A percentile compares a stretch with the other conserved stretches of the same genome.
Evolutionary conservation across 2,888 invertebrate species (phyloP).

Genomic region (Nomada lathburiana): DNA sequence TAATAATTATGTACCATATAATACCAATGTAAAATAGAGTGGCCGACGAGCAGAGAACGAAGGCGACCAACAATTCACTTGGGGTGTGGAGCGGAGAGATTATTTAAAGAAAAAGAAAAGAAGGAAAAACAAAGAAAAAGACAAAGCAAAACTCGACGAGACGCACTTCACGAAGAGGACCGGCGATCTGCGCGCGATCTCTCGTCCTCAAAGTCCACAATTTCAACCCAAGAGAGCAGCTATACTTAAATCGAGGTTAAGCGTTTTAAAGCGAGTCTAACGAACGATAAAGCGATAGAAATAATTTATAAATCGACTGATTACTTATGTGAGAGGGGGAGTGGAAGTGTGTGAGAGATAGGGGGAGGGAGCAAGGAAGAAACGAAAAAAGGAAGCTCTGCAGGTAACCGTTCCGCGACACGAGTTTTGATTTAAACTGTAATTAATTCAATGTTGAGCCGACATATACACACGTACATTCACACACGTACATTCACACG

Average conservation of each 20-base stretch:
- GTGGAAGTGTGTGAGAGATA: not conserved
- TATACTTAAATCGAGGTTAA: slow-evolving; percentile 72
- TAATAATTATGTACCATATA: slow-evolving; percentile 64
- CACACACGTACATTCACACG: slow-evolving; percentile 17
- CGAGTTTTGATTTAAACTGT: slow-evolving; percentile 64
- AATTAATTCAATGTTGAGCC: slow-evolving; percentile 66
- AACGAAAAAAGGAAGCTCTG: not conserved
- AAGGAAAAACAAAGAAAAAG: not conserved
- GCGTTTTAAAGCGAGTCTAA: slow-evolving; percentile 64
- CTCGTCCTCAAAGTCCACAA: slow-evolving; percentile 71
- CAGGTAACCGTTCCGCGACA: slow-evolving; percentile 52
- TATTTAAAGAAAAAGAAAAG: not conserved
- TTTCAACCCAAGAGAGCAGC: slow-evolving; percentile 66
- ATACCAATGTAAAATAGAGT: slow-evolving; percentile 66
- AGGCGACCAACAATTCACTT: slow-evolving; percentile 46
- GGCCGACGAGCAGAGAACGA: slow-evolving; percentile 66
- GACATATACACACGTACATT: slow-evolving; percentile 28
- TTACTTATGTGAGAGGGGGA: slow-evolving; percentile 68
- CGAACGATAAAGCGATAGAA: slow-evolving; percentile 58
- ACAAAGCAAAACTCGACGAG: slow-evolving; percentile 57
- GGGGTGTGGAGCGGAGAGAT: slow-evolving; percentile 54
- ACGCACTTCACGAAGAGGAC: slow-evolving; percentile 60
- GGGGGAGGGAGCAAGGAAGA: slow-evolving; percentile 1
- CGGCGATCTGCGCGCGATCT: slow-evolving; percentile 67
- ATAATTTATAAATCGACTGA: slow-evolving; percentile 78